phyloP scores from a whole-genome alignment of 1,140 invertebrate species.

The Macrosteles quadrilineatus region DNA sequence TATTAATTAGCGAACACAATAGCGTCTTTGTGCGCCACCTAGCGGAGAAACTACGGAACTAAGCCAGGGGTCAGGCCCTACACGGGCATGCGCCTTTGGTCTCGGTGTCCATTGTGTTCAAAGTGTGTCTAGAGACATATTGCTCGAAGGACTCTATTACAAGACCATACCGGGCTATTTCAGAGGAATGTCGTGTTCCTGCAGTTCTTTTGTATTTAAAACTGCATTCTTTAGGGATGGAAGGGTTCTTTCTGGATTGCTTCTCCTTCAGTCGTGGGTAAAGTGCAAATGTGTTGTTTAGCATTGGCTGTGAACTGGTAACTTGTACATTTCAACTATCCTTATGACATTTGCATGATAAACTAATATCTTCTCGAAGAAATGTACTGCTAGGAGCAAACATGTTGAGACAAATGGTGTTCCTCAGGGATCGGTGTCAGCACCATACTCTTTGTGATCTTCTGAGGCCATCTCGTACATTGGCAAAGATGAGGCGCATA shows the following conservation, averaged over 20 bases:
- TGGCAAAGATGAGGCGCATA: too few species aligned
- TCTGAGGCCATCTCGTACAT: too few species aligned
- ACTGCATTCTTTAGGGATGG: not conserved
- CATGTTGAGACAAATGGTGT: too few species aligned
- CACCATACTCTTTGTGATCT: too few species aligned
- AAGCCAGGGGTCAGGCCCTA: not conserved
- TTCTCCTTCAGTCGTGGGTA: too few species aligned
- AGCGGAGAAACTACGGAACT: constrained; percentile 15
- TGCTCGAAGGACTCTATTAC: not conserved
- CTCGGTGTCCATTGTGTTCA: not conserved
- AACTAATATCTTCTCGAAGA: too few species aligned
- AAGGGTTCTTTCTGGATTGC: not conserved
- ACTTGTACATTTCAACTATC: too few species aligned
- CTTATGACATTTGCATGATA: too few species aligned
- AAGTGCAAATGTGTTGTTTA: too few species aligned
- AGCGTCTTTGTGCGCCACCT: constrained; percentile 10
- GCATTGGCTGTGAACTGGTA: too few species aligned
- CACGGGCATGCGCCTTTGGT: constrained; percentile 1
- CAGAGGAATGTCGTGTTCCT: not conserved
- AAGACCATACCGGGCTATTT: not conserved
- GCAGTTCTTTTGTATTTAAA: not conserved
- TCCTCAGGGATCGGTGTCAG: too few species aligned
- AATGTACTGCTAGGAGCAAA: too few species aligned
- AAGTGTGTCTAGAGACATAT: not conserved
- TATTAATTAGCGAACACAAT: constrained; percentile 21